phyloP scores from a whole-genome alignment of 2,888 invertebrate species.

The Phasia obesa region DNA sequence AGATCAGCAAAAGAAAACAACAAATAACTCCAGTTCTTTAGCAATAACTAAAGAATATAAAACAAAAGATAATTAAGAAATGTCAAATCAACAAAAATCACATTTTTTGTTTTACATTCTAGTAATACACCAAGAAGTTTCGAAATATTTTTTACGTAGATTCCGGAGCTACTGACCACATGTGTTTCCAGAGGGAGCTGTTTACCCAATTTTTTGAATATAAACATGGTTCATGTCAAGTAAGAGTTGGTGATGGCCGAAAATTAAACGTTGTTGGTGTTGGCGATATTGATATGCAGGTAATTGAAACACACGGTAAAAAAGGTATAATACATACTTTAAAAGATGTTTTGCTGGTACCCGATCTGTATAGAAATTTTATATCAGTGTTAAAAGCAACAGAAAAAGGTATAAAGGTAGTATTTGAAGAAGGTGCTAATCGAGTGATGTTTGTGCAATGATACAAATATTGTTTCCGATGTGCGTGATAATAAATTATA shows the following conservation, averaged over 20 bases:
- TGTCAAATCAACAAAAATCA: constrained; percentile 9
- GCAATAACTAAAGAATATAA: constrained; percentile 5
- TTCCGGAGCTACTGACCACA: no score
- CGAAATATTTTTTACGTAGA: no score
- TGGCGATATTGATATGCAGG: no score
- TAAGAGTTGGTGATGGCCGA: constrained; percentile 52
- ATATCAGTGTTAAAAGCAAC: constrained; percentile 2
- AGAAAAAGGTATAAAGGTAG: background rate
- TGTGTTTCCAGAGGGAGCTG: no score
- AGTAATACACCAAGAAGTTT: background rate
- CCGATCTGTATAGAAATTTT: constrained; percentile 14
- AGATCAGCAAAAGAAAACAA: constrained; percentile 49
- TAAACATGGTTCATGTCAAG: constrained; percentile 3
- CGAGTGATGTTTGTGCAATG: constrained; percentile 61
- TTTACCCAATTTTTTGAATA: no score
- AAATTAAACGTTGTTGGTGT: background rate
- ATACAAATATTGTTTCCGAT: constrained; percentile 59
- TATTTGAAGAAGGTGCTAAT: constrained; percentile 52
- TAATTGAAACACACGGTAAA: no score
- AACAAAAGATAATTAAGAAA: constrained; percentile 6
- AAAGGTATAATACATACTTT: no score
- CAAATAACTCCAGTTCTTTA: constrained; percentile 5
- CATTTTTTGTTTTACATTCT: constrained; percentile 44
- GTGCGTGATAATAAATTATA: constrained; percentile 62
- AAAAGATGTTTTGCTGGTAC: background rate